phyloP scores from a whole-genome alignment of 1,140 invertebrate species.

The Musca vetustissima region DNA sequence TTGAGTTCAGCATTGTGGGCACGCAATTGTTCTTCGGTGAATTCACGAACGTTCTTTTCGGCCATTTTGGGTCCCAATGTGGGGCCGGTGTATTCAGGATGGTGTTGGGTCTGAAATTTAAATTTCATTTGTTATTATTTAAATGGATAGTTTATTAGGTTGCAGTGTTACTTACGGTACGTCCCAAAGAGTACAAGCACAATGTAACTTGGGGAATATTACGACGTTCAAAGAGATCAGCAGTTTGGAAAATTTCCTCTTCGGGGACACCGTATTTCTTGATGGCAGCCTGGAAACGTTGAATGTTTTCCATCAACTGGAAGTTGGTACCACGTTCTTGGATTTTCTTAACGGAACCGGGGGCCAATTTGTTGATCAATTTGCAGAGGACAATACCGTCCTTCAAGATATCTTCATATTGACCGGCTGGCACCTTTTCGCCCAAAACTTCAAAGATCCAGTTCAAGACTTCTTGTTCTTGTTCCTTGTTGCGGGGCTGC shows the following conservation, averaged over 20 bases:
- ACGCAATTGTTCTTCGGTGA: slow-evolving; percentile 92
- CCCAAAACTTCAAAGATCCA: slow-evolving; percentile 91
- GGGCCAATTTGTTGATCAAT: slow-evolving; percentile 90
- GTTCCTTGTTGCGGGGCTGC: slow-evolving; percentile 86
- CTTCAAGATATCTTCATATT: slow-evolving; percentile 88
- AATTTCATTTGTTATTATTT: too few species aligned
- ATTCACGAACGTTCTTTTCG: slow-evolving; percentile 89
- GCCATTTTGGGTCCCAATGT: slow-evolving; percentile 91
- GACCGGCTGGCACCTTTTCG: slow-evolving; percentile 79
- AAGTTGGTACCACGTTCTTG: slow-evolving; percentile 95
- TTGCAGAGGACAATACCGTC: slow-evolving; percentile 94
- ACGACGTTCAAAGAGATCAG: slow-evolving; percentile 93
- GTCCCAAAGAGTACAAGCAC: slow-evolving; percentile 83
- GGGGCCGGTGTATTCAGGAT: slow-evolving; percentile 89
- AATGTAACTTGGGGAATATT: slow-evolving; percentile 96
- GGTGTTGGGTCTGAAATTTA: slow-evolving; percentile 85
- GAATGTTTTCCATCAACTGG: slow-evolving; percentile 98
- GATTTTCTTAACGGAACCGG: slow-evolving; percentile 95
- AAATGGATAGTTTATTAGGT: background rate
- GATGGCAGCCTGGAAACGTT: slow-evolving; percentile 90
- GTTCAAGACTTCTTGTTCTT: slow-evolving; percentile 84
- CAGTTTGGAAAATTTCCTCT: slow-evolving; percentile 98
- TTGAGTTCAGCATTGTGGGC: slow-evolving; percentile 88
- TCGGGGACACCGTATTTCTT: slow-evolving; percentile 94
- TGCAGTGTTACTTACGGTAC: slow-evolving; percentile 76